Percentiles rank a stretch among this genome's conserved stretches.
Conservation (phyloP, 2,113 vertebrate species). For the Mystacornis crossleyi region DNA sequence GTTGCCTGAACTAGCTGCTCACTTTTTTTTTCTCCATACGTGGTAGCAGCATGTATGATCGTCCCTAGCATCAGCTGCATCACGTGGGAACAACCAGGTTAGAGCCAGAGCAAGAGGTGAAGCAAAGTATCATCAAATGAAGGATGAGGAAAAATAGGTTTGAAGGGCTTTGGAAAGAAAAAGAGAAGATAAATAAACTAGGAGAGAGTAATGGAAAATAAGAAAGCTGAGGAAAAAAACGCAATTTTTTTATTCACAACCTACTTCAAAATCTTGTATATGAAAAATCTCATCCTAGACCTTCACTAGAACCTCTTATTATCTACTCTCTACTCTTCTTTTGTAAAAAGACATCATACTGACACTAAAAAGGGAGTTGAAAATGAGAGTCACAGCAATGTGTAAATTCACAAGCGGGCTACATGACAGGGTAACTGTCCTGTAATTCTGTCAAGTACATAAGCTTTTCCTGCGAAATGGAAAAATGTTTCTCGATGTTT, state of each 20-base stretch:
- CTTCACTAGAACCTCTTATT: background rate
- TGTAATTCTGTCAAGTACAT: background rate
- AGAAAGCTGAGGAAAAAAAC: background rate
- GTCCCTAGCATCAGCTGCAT: background rate
- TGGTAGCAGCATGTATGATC: background rate
- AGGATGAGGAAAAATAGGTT: background rate
- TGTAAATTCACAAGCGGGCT: background rate
- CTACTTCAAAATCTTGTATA: background rate
- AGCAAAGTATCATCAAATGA: background rate
- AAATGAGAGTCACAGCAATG: background rate
- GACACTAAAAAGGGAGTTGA: background rate
- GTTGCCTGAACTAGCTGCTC: background rate
- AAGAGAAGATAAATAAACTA: background rate
- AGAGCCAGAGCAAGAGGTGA: background rate
- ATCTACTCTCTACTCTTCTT: background rate
- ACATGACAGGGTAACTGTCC: background rate
- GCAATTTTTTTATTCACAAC: background rate
- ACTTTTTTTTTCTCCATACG: background rate
- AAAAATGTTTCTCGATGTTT: background rate
- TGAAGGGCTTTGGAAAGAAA: background rate
- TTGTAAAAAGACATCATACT: background rate
- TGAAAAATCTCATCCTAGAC: background rate
- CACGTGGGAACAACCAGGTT: background rate
- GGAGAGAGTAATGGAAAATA: background rate
- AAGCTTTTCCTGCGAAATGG: background rate